Evolutionary conservation across 2,797 vertebrate species (phyloP), one percentile per base, ranked within the genome.

Genomic region (Cercopithecus neglectus): DNA sequence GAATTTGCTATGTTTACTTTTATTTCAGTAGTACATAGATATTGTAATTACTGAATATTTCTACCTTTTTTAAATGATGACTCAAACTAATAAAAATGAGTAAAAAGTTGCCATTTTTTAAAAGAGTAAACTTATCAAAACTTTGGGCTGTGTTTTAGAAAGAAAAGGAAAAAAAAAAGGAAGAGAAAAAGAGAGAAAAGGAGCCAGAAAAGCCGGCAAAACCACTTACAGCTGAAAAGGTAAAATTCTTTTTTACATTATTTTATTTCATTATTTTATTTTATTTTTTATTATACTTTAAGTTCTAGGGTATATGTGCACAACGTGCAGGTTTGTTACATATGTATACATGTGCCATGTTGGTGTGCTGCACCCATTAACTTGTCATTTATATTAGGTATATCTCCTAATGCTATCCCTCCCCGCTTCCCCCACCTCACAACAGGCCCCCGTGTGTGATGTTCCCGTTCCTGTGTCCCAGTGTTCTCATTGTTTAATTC

Each of bases 91-190:
- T 91, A 89, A 93, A 95, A 67, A 55, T 61, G 8, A 86, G 12
- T 41, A 89, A 72, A 96, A 91, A 89, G 11, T 75, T 95, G 28
- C 22, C 50, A 44, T 87, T 67, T 95, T 97, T 17, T 14, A 39
- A 39, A 39, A 39, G 39, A 39, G 39, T 39, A 39, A 97, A 91
- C n/a, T 97, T 82, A 93, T 22, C 28, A 97, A 91, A 96, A 81
- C 44, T 93, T 90, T 92, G 55, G 13, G 48, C 48, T 96, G 4
- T 94, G 61, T 92, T 94, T 92, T 98, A 99, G 99, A 99, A 99
- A 98, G 99, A 99, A 98, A 99, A 99, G 92, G 99, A 99, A 97
- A 99, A 99, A 98, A 99, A 99, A 98, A 99, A 99, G 97, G 99
- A 99, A 97, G 99, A 99, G 94, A 99, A 99, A 98, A 99, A 99